Base-by-base conservation (phyloP, 2,888 invertebrate genomes). In the Hypomecis punctinalis region DNA sequence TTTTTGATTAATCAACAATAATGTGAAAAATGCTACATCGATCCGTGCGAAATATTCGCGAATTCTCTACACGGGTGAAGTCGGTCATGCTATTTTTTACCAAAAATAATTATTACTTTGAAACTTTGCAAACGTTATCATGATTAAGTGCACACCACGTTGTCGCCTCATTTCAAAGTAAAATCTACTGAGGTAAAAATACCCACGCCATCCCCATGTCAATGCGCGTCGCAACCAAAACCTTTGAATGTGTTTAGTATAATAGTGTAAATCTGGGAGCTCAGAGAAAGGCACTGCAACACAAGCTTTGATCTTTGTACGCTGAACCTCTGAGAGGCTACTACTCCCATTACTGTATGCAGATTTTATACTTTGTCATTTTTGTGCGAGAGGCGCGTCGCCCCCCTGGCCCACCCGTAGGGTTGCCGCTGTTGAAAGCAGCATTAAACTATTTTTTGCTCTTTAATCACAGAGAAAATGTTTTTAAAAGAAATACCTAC, bases 361-460 rank as follows among this genome's bases (percentile, higher is more conserved):
- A 90, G 90, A 91, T 91, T 89, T 90, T 90, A 89, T 90, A 91
- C 90, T 91, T 89, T 89, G 89, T 88, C 90, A 90, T 91, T 90
- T 90, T 90, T 88, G 89, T 88, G 86, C 85, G 81, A 85, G 82
- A 84, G 81, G 80, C 72, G 71, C 76, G 76, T 74, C 66, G 39
- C 49, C 68, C 51, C 56, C 54, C 70, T 69, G 6, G 68, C 69
- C 67, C 55, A 23, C 23, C 23, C 23, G 23, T 23, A 23, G 23
- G 23, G 23, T 3, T 23, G 23, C 23, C 23, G 23, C 3, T 23
- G 23, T 23, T 23, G 23, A 23, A 23, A 23, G 23, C 23, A 23
- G 23, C 1, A 23, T 23, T 23, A 23, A 23, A 23, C 23, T 23
- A 23, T 23, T 23, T n/a, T 23, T 23, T 23, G 23, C 1, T 23